Conservation (phyloP, 92 coral and sea anemone genomes). For the Anthopleura xanthogrammica region DNA sequence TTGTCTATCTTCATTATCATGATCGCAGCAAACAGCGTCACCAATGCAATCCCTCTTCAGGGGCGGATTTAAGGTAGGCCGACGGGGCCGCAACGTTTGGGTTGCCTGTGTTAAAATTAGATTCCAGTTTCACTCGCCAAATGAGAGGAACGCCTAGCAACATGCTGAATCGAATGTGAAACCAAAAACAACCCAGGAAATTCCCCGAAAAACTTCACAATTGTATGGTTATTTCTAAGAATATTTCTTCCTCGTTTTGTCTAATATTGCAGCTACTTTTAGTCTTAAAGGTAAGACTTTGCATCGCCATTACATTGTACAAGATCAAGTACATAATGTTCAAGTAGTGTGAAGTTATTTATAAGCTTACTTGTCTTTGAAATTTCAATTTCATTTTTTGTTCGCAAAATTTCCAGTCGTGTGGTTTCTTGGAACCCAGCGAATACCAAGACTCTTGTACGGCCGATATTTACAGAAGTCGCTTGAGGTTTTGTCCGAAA, state of each 20-base stretch:
- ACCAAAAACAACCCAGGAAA: not conserved
- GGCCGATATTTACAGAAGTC: not conserved
- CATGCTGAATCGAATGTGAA: conserved; percentile 9
- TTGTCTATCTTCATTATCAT: no score
- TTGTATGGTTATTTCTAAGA: not conserved
- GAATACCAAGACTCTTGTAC: not conserved
- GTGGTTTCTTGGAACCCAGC: not conserved
- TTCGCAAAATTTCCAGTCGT: not conserved
- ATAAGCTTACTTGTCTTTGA: not conserved
- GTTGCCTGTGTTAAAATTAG: not conserved
- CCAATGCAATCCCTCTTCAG: no score
- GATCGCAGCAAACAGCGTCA: no score
- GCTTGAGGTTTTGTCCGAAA: not conserved
- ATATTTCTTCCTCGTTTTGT: not conserved
- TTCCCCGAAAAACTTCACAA: not conserved
- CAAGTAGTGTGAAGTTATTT: not conserved
- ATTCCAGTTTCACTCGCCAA: not conserved
- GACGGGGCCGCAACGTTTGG: no score
- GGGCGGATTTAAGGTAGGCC: no score
- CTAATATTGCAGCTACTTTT: not conserved
- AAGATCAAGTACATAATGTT: not conserved
- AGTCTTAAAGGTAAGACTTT: not conserved
- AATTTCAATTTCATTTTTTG: not conserved
- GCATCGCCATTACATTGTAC: not conserved
- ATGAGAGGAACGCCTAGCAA: not conserved